Evolutionary conservation across 2,113 vertebrate species (phyloP).

Genomic region (Corynorhinus townsendii): DNA sequence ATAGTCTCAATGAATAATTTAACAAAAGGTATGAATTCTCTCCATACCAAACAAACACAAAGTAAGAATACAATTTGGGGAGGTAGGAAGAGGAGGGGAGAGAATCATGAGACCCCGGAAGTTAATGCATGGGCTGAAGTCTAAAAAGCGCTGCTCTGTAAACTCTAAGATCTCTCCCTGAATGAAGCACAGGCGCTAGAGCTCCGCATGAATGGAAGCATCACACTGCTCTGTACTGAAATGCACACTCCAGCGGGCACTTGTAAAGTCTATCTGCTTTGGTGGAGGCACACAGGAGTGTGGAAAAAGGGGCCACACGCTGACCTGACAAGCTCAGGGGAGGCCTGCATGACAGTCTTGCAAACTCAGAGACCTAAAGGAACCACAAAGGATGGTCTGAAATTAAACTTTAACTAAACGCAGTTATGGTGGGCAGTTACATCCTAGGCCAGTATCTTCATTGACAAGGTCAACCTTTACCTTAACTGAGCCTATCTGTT

Average conservation of each 20-base stretch:
- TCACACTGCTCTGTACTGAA: neutral
- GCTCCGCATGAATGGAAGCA: neutral
- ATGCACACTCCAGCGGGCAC: neutral
- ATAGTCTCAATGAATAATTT: neutral
- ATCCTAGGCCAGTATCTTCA: too few species aligned
- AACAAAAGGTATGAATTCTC: neutral
- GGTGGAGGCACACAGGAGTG: neutral
- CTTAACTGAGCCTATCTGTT: too few species aligned
- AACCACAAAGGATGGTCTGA: too few species aligned
- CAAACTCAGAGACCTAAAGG: too few species aligned
- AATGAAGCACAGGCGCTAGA: neutral
- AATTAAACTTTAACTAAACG: too few species aligned
- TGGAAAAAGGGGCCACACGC: too few species aligned
- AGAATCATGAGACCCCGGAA: neutral
- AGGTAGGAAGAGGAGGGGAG: neutral
- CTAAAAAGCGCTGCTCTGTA: neutral
- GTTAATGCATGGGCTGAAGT: neutral
- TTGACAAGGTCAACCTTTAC: too few species aligned
- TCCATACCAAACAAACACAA: neutral
- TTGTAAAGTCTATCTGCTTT: neutral
- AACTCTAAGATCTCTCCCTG: neutral
- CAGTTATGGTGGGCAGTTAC: too few species aligned
- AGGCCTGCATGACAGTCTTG: too few species aligned
- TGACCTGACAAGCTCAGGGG: too few species aligned
- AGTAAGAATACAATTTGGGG: neutral